Conservation (phyloP, 2,113 vertebrate genomes). For the Hassar affinis region DNA sequence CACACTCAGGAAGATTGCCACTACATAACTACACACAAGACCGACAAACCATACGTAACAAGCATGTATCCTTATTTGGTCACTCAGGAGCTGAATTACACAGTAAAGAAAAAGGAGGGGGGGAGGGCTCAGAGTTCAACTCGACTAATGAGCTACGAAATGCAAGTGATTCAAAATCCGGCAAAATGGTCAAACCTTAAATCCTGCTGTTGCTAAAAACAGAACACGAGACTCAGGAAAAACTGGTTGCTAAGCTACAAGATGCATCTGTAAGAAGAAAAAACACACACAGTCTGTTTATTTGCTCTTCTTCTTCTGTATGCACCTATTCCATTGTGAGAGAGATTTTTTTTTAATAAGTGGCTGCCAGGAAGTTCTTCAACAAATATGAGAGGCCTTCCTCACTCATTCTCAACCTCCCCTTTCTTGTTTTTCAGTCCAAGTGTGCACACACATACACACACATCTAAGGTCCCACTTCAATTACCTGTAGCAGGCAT, state of each 20-base stretch:
- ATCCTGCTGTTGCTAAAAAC: constrained; percentile 45
- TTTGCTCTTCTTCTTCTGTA: constrained; percentile 20
- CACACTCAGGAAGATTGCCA: constrained; percentile 5
- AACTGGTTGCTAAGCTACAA: constrained; percentile 59
- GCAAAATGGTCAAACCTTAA: constrained; percentile 35
- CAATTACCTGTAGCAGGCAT: constrained; percentile 42
- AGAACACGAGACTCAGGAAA: constrained; percentile 42
- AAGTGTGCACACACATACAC: constrained; percentile 47
- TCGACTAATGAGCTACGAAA: constrained; percentile 31
- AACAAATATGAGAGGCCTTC: constrained; percentile 43
- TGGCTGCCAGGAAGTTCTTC: constrained; percentile 47
- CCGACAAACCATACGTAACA: neutral
- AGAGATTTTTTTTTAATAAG: constrained; percentile 48
- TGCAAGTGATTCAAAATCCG: constrained; percentile 24
- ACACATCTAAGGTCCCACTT: constrained; percentile 23
- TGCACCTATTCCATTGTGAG: constrained; percentile 37
- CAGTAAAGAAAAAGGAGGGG: neutral
- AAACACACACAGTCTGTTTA: constrained; percentile 30
- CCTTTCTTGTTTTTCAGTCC: neutral
- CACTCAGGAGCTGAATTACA: neutral
- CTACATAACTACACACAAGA: constrained; percentile 16
- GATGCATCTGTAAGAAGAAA: constrained; percentile 49
- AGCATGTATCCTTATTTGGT: constrained; percentile 13
- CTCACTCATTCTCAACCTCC: neutral
- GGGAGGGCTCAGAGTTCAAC: neutral